These are phyloP conservation scores for Nesospiza acunhae DNA, from an alignment of 2,113 vertebrate genomes.

Conservation along the genomic window DNA sequence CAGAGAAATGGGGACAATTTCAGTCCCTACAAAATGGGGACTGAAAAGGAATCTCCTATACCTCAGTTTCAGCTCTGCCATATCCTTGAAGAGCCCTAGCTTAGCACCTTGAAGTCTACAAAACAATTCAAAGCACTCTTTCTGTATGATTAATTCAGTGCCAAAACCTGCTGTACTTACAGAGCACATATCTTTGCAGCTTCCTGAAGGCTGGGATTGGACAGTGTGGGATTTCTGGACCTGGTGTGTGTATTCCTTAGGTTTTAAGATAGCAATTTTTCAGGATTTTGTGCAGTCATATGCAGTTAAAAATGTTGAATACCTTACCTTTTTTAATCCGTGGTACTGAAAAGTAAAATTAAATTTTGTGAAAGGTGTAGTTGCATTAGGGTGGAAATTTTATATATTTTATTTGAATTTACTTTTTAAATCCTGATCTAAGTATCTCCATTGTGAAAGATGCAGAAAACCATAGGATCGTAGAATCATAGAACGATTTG, in stretches of 20 bases:
- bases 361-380: not conserved
- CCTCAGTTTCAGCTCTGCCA: not conserved
- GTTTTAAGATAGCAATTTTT: not conserved
- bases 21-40: not conserved
- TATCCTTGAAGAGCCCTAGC: not conserved
- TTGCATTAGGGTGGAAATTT: not conserved
- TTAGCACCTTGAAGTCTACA: not conserved
- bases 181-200: not conserved
- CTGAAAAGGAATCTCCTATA: rapidly evolving
- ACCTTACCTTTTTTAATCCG: not conserved
- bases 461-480: not conserved
- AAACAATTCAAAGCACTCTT: not conserved
- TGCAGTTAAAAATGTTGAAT: not conserved
- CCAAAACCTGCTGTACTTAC: not conserved
- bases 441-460: not conserved
- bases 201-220: not conserved
- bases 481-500: not conserved
- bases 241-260: not conserved
- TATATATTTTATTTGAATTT: not conserved
- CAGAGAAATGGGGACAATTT: not conserved
- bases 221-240: not conserved
- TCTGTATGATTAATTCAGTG: not conserved
- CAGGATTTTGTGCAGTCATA: not conserved
- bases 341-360: not conserved
- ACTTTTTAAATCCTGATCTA: not conserved